Evolutionary conservation across 1,140 invertebrate species (phyloP).

Genomic region (Calosoma granatense): DNA sequence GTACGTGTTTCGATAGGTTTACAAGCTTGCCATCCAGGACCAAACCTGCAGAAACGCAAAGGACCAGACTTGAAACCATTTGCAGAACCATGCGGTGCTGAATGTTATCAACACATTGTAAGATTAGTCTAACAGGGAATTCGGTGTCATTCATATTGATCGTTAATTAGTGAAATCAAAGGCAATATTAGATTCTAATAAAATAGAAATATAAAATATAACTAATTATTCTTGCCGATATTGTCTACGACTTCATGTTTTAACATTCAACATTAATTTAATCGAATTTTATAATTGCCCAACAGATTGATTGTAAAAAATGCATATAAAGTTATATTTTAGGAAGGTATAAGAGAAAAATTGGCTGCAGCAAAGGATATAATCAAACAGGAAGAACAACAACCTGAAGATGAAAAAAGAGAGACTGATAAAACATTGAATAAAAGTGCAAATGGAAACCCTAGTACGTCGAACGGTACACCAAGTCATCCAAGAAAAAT

Average conservation of each 20-base stretch:
- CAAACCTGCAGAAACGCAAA: conserved; percentile 80
- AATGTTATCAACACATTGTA: conserved; percentile 85
- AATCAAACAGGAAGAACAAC: conserved; percentile 33
- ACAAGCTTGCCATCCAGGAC: conserved; percentile 83
- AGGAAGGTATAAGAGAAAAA: conserved; percentile 77
- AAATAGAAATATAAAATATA: not conserved
- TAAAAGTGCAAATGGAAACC: conserved; percentile 20
- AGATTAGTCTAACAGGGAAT: too few species aligned
- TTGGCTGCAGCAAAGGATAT: conserved; percentile 44
- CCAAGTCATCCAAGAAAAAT: conserved; percentile 44
- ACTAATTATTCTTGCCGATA: not conserved
- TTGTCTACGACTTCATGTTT: too few species aligned
- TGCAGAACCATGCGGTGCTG: conserved; percentile 72
- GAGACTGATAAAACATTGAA: conserved; percentile 20
- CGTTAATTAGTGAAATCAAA: too few species aligned
- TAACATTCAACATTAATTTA: too few species aligned
- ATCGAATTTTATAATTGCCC: too few species aligned
- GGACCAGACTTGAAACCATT: conserved; percentile 82
- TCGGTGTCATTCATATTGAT: not conserved
- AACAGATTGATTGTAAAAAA: too few species aligned
- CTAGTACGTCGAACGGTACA: conserved; percentile 8
- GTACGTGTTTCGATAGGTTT: conserved; percentile 40
- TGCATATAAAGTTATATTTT: too few species aligned
- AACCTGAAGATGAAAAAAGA: conserved; percentile 28
- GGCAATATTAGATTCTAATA: not conserved